Evolutionary conservation across 2,797 vertebrate genomes (phyloP), one percentile per base, ranked within the genome.

Genomic region (Sparidentex hasta): DNA sequence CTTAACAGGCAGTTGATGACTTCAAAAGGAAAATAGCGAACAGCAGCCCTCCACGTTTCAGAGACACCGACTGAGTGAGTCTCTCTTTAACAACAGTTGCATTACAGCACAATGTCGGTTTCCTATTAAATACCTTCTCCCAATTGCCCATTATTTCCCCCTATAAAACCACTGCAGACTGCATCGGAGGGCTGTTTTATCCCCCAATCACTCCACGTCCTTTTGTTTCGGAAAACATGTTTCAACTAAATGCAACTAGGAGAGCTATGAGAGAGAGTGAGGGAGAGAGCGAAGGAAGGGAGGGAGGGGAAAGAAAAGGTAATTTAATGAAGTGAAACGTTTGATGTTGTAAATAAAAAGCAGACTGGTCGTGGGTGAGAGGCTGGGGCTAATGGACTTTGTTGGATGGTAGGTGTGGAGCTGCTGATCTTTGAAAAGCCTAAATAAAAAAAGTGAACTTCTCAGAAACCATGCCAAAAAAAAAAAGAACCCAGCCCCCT

Each of bases 341-440:
- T 96, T 95, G 95, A 96, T 95, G 94, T 95, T 95, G 87, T 92
- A 95, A 96, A 95, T 95, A 95, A 95, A 95, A 95, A 94, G 90
- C 94, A 95, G 95, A 90, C 91, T 86, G 78, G 89, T 87, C 66
- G 85, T 93, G 91, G 91, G 91, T 91, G 87, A 93, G 93, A 92
- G 88, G 86, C 89, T 87, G 86, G 82, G 85, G 90, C 93, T 93
- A 92, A 94, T 93, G 90, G 90, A 94, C 87, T 91, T 84, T 90
- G 90, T 92, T 93, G 90, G 93, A 94, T 93, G 92, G 88, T 93
- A 95, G 94, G 94, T 95, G 95, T 94, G 92, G 94, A 95, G 92
- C 88, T 94, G 93, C 90, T 93, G 92, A 90, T 93, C 91, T 95
- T 94, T 93, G 90, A 94, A 93, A 93, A 90, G 83, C 85, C 68